These are phyloP conservation scores for Melieria picta DNA, from an alignment of 2,888 invertebrate species.

Conservation along the genomic window DNA sequence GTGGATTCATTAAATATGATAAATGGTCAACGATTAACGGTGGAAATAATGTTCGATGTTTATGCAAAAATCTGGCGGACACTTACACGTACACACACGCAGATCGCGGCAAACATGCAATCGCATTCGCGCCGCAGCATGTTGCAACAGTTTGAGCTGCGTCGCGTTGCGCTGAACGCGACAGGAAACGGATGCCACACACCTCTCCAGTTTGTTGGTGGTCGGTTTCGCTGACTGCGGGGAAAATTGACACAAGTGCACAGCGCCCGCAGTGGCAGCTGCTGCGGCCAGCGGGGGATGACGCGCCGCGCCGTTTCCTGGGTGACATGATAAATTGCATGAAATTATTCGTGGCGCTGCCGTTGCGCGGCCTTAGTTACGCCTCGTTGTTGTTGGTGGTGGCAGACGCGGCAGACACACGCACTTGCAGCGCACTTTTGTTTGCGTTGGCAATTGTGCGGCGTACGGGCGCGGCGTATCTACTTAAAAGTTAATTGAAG, in stretches of 20 bases:
- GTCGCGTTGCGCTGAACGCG: slow-evolving; percentile 2
- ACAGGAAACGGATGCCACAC: slow-evolving; percentile 40
- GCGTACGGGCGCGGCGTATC: slow-evolving; percentile 49
- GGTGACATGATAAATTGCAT: slow-evolving; percentile 59
- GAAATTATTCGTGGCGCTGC: slow-evolving; percentile 50
- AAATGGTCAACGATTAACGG: slow-evolving; percentile 61
- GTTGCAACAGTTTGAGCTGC: slow-evolving; percentile 19
- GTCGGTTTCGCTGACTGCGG: slow-evolving; percentile 17
- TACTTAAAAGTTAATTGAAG: slow-evolving; percentile 61
- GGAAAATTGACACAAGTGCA: neutral
- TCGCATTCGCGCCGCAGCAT: slow-evolving; percentile 16
- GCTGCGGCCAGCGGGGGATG: neutral
- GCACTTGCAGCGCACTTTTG: neutral
- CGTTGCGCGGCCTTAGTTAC: slow-evolving; percentile 24
- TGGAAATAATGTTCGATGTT: slow-evolving; percentile 35
- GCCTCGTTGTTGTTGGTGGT: neutral
- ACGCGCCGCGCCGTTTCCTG: slow-evolving; percentile 11
- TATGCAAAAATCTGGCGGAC: slow-evolving; percentile 28
- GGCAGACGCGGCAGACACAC: neutral
- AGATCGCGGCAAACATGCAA: slow-evolving; percentile 21
- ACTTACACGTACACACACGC: slow-evolving; percentile 3
- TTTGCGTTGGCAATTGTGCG: slow-evolving; percentile 8
- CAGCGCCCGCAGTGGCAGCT: slow-evolving; percentile 13
- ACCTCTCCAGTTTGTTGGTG: slow-evolving; percentile 15
- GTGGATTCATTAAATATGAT: slow-evolving; percentile 60